phyloP scores from a whole-genome alignment of 2,113 vertebrate species.

The Porphyrio hochstetteri region DNA sequence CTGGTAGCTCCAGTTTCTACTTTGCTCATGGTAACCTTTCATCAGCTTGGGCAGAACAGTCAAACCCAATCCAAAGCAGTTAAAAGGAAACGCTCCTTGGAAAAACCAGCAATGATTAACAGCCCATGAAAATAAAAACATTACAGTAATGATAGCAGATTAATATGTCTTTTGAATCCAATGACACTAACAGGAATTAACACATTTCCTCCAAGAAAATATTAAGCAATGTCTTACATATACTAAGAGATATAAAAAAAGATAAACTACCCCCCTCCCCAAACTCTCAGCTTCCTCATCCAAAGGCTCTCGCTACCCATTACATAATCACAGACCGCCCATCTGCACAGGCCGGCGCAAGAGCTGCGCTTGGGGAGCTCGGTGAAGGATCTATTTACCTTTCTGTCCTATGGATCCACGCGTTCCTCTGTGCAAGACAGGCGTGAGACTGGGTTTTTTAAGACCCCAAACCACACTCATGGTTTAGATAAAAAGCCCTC shows the following conservation, averaged over 20 bases:
- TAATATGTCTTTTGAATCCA: not conserved
- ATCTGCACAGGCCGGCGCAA: not conserved
- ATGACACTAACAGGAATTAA: not conserved
- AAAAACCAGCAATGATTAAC: not conserved
- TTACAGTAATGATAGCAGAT: too few species aligned
- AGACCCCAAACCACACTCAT: not conserved
- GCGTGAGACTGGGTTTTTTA: not conserved
- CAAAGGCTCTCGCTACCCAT: not conserved
- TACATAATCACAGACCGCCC: not conserved
- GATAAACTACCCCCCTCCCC: not conserved
- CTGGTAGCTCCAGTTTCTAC: not conserved
- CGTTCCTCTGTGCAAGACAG: not conserved
- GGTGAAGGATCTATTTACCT: fast-evolving
- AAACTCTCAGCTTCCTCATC: not conserved
- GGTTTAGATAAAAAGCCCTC: not conserved
- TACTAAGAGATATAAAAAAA: not conserved
- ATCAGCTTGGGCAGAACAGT: not conserved
- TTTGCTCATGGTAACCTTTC: not conserved
- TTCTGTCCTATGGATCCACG: not conserved
- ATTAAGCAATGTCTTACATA: not conserved
- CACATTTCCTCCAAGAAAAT: not conserved
- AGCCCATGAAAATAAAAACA: not conserved
- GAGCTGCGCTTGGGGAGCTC: not conserved
- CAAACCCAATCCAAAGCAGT: not conserved
- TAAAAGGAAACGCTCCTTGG: not conserved